Percentiles rank a stretch among this genome's conserved stretches.
Evolutionary conservation across 2,888 invertebrate genomes (phyloP).

Genomic region (Bembecia ichneumoniformis): DNA sequence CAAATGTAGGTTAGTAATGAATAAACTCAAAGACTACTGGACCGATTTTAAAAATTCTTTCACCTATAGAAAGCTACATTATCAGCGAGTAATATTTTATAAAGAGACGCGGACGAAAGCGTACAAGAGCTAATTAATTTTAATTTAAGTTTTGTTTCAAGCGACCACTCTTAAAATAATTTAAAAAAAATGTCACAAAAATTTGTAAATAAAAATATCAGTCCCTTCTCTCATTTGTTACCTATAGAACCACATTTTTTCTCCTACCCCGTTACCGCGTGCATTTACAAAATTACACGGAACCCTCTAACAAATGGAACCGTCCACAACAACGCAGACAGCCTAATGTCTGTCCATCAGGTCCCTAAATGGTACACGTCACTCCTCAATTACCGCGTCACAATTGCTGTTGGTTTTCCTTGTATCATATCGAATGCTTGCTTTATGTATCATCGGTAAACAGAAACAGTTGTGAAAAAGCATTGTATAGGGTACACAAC

Average conservation of each 20-base stretch:
- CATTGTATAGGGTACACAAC: conserved; percentile 22
- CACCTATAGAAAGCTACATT: no score
- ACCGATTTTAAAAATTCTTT: no score
- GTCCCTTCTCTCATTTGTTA: not conserved
- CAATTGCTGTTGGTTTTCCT: conserved; percentile 8
- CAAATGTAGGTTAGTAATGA: no score
- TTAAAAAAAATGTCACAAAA: no score
- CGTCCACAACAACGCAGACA: conserved; percentile 58
- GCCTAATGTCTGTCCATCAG: conserved; percentile 68
- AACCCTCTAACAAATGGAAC: conserved; percentile 57
- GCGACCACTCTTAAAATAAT: no score
- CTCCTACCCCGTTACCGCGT: conserved; percentile 36
- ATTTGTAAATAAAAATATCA: no score
- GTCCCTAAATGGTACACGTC: conserved; percentile 65
- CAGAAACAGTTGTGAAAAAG: conserved; percentile 8
- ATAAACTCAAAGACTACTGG: no score
- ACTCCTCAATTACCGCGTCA: conserved; percentile 48
- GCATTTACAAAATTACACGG: conserved; percentile 61
- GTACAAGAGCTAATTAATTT: no score
- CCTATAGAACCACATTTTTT: conserved; percentile 20
- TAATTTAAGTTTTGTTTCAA: no score
- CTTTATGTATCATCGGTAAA: conserved; percentile 3
- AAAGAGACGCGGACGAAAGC: no score
- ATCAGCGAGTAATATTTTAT: no score
- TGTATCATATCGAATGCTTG: conserved; percentile 22